A percentile compares a stretch with the other conserved stretches of the same genome.
phyloP scores from a whole-genome alignment of 2,113 vertebrate species.

The Pyxicephalus adspersus region DNA sequence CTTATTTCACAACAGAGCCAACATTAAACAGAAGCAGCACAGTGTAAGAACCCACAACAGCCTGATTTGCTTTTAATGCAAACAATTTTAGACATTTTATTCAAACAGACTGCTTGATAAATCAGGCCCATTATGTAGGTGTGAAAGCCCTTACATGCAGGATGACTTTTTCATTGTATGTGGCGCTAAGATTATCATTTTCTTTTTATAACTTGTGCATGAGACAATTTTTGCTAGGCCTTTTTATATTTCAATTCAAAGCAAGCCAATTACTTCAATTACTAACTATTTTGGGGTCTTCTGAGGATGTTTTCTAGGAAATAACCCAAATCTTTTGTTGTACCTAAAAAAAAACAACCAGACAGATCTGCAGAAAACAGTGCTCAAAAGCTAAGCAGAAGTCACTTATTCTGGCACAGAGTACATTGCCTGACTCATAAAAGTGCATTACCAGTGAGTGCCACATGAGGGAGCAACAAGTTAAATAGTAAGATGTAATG shows the following conservation, averaged over 20 bases:
- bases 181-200: not conserved
- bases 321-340: slow-evolving; percentile 15
- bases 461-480: slow-evolving; percentile 40
- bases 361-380: not conserved
- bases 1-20: too few relatives aligned
- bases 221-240: slow-evolving; percentile 11
- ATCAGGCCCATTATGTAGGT: not conserved
- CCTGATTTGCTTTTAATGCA: not conserved
- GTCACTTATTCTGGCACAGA: not conserved
- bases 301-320: slow-evolving; percentile 4
- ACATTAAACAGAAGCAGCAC: too few relatives aligned
- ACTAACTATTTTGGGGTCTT: slow-evolving; percentile 26
- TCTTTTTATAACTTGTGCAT: slow-evolving; percentile 3
- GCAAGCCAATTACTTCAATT: not conserved
- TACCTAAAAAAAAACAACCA: slow-evolving; percentile 6
- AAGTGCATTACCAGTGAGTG: not conserved
- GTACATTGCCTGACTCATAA: not conserved
- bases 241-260: slow-evolving; percentile 17
- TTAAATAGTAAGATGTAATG: not conserved
- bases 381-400: slow-evolving; percentile 9
- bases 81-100: too few relatives aligned
- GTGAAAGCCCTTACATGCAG: not conserved
- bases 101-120: not conserved
- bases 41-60: too few relatives aligned
- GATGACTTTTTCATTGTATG: not conserved